Conservation (phyloP, 2,797 vertebrate genomes). For the Artibeus jamaicensis region DNA sequence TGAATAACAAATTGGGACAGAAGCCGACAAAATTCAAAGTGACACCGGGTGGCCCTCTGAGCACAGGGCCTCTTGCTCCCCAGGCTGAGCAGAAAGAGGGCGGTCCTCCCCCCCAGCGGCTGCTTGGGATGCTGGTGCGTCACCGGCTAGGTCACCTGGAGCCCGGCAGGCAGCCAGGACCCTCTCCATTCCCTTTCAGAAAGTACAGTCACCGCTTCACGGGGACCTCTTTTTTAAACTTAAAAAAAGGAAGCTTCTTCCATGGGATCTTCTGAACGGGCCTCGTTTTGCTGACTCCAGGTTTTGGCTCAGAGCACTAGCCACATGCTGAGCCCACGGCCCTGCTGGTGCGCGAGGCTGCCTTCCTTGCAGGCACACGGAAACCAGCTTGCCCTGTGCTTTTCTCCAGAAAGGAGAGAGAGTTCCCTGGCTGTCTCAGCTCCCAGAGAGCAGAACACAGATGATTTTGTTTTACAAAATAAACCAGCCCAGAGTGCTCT, state of each 20-base stretch:
- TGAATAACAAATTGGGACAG: background rate
- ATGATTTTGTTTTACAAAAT: background rate
- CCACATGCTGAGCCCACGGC: accelerated
- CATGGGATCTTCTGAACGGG: accelerated
- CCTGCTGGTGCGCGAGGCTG: too few relatives aligned
- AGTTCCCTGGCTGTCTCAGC: accelerated
- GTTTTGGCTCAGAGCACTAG: too few relatives aligned
- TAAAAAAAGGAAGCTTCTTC: background rate
- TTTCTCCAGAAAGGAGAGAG: background rate
- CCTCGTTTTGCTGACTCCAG: background rate
- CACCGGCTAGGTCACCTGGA: accelerated
- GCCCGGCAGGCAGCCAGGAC: accelerated
- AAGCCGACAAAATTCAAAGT: too few relatives aligned
- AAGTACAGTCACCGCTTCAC: background rate
- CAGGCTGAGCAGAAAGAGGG: background rate
- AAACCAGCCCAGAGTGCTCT: background rate
- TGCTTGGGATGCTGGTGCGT: background rate
- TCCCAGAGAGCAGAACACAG: too few relatives aligned
- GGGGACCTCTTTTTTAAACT: background rate
- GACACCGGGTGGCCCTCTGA: background rate
- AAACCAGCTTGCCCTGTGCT: accelerated
- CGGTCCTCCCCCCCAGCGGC: accelerated
- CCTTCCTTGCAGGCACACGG: accelerated
- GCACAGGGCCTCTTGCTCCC: background rate
- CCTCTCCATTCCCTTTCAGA: background rate